These are phyloP conservation scores for Callyntrura guangdongensis DNA, from an alignment of 2,888 invertebrate genomes.

Conservation along the genomic window DNA sequence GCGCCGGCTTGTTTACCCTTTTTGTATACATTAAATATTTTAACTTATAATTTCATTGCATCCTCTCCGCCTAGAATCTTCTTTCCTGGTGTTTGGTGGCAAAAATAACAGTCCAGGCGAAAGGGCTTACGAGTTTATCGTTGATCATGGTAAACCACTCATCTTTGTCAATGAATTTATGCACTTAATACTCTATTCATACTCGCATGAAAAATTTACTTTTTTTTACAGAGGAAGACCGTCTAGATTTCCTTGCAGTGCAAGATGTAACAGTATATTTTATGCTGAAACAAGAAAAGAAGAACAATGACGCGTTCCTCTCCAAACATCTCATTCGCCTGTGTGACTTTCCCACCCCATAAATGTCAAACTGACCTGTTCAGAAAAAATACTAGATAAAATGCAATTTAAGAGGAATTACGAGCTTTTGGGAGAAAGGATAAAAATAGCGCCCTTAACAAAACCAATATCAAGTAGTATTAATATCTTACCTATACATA, in stretches of 20 bases:
- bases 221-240: constrained; percentile 74
- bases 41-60: too few relatives aligned
- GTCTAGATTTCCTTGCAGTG: constrained; percentile 79
- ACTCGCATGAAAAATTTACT: not conserved
- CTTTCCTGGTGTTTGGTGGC: constrained; percentile 62
- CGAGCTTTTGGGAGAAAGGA: too few relatives aligned
- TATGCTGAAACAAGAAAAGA: constrained; percentile 81
- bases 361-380: constrained; percentile 1
- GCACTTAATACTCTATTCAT: too few relatives aligned
- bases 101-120: not conserved
- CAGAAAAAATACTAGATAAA: too few relatives aligned
- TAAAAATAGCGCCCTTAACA: too few relatives aligned
- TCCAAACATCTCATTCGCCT: constrained; percentile 79
- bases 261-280: constrained; percentile 79
- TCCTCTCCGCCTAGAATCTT: constrained; percentile 53
- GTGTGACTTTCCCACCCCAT: constrained; percentile 79
- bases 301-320: constrained; percentile 80
- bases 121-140: constrained; percentile 52
- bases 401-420: too few relatives aligned
- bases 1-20: not conserved
- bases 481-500: too few relatives aligned
- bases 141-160: constrained; percentile 66
- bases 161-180: too few relatives aligned
- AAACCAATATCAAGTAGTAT: too few relatives aligned
- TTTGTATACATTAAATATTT: too few relatives aligned